phyloP scores from a whole-genome alignment of 2,113 vertebrate genomes.

The Malurus cyaneus region DNA sequence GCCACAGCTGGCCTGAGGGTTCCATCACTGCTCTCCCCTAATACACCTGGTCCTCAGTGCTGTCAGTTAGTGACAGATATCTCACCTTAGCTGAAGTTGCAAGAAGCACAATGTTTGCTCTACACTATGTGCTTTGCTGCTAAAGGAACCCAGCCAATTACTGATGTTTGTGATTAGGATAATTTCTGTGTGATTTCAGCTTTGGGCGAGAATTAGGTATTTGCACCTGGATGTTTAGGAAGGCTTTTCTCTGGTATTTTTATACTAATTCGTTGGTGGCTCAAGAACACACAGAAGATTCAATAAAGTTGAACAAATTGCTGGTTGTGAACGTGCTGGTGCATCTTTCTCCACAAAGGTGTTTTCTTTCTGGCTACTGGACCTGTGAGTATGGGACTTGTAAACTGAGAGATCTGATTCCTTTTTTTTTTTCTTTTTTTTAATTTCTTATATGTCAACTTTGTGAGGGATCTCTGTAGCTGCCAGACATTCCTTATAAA shows the following conservation, averaged over 20 bases:
- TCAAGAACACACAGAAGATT: not conserved
- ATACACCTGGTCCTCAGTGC: not conserved
- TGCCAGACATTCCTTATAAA: not conserved
- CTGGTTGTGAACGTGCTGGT: not conserved
- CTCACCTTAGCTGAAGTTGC: not conserved
- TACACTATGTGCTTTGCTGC: not conserved
- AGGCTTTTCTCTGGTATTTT: not conserved
- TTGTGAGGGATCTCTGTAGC: not conserved
- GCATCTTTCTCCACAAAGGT: not conserved
- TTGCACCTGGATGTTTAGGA: not conserved
- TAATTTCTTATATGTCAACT: fast-evolving
- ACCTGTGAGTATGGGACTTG: not conserved
- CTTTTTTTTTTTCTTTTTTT: fast-evolving
- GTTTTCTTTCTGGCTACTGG: not conserved
- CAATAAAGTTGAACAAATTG: not conserved
- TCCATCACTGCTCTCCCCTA: not conserved
- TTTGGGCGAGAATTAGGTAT: not conserved
- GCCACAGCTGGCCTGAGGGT: not conserved
- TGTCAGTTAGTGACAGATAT: not conserved
- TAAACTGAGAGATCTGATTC: not conserved
- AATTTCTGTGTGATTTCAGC: not conserved
- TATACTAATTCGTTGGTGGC: not conserved
- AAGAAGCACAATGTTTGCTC: not conserved
- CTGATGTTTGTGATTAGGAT: not conserved
- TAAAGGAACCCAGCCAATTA: not conserved